Evolutionary conservation across 2,888 invertebrate species (phyloP), one percentile per base, ranked within the genome.

Genomic region (Ennomos erosarius): DNA sequence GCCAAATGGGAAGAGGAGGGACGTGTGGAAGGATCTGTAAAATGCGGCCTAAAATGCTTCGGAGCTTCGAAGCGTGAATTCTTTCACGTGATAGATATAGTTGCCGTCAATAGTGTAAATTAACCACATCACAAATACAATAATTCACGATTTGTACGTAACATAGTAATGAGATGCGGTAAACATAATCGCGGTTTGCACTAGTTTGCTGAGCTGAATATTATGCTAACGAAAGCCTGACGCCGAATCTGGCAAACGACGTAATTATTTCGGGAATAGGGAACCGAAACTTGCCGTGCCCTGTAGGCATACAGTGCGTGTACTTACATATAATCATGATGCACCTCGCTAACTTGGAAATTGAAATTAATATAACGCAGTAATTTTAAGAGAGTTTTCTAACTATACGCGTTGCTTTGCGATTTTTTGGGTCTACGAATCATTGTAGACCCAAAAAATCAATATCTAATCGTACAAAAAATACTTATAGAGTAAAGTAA

Each of bases 1-100:
- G 56, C 52, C 59, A 50, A 64, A 65, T 59, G 59, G 50, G 56
- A 58, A 65, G 44, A 57, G 50, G 46, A 57, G 50, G 46, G 42
- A 60, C 52, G 51, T 55, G 54, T 55, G 47, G 35, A 47, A 47
- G 43, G 35, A 43, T 40, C 45, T 51, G 55, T 13, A 42, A 48
- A 38, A 48, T 38, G 48, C n/a, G 39, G 39, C 39, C 44, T 36
- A 42, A 45, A 58, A 54, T 49, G n/a, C 43, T 37, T 49, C 6
- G 26, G 26, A 26, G 26, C 4, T 26, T 26, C 38, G 44, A n/a
- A 44, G 33, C 33, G 16, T 9, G 42, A 12, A 42, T 1, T 10
- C 13, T 26, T 26, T 26, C 5, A 26, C 26, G 4, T 26, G 4
- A 26, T 40, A 11, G 3, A 40, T n/a, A 8, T 40, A 40, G 12